Percentiles rank a stretch among this genome's conserved stretches.
These are phyloP conservation scores for Geotrypetes seraphini DNA, from an alignment of 2,797 vertebrate species.

Conservation along the genomic window DNA sequence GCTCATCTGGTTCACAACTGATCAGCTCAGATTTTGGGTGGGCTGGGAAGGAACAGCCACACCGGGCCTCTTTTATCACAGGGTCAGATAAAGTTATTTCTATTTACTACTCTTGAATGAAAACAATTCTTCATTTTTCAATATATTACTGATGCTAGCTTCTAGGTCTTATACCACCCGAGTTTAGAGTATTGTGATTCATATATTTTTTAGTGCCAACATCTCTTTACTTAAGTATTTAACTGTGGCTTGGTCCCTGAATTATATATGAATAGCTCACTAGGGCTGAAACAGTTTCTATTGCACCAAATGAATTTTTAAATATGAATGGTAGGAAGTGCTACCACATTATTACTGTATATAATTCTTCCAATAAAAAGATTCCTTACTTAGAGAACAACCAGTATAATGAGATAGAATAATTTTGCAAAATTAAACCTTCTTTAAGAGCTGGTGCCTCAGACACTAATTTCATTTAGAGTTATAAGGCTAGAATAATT, in stretches of 20 bases:
- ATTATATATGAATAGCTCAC: constrained; percentile 16
- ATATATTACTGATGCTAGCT: no score
- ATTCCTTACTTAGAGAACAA: constrained; percentile 3
- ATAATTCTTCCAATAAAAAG: background rate
- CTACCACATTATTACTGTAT: background rate
- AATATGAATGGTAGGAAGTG: background rate
- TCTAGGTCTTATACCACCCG: no score
- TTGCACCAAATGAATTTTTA: background rate
- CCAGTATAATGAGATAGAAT: background rate
- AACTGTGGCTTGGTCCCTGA: constrained; percentile 3
- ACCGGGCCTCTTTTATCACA: no score
- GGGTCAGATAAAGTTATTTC: no score
- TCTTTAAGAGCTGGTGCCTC: no score
- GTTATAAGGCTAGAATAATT: no score
- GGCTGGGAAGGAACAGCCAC: no score
- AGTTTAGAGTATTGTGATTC: background rate
- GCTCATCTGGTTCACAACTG: no score
- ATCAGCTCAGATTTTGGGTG: no score
- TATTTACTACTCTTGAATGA: no score
- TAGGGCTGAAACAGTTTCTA: constrained; percentile 5
- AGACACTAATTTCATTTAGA: no score
- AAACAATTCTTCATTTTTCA: no score
- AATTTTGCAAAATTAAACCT: background rate
- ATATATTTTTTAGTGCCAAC: background rate
- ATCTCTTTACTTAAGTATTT: constrained; percentile 3